Percentiles rank a stretch among this genome's conserved stretches.
Conservation (phyloP, 2,888 invertebrate genomes). For the Hoplodrina ambigua region DNA sequence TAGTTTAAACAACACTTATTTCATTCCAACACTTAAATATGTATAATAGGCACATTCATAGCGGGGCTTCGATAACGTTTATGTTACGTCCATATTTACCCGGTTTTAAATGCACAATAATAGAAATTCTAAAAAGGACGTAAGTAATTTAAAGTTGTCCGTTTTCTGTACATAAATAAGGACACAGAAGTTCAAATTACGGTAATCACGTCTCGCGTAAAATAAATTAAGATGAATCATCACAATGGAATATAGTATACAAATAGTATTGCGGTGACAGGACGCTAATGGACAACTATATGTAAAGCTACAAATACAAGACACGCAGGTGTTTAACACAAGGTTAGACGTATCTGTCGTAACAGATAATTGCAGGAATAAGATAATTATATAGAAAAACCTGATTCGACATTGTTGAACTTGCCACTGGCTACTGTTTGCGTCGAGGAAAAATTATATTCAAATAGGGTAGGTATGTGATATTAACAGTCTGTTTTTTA, state of each 20-base stretch:
- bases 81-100: conserved; percentile 36
- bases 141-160: conserved; percentile 34
- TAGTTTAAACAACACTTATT: conserved; percentile 63
- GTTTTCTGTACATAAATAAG: conserved; percentile 57
- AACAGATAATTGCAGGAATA: conserved; percentile 74
- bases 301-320: conserved; percentile 61
- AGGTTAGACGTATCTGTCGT: conserved; percentile 80
- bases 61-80: conserved; percentile 44
- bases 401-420: conserved; percentile 71
- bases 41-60: conserved; percentile 47
- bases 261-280: conserved; percentile 75
- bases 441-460: conserved; percentile 64
- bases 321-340: conserved; percentile 79
- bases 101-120: conserved; percentile 36
- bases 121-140: conserved; percentile 21
- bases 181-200: conserved; percentile 62
- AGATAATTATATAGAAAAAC: conserved; percentile 80
- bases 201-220: conserved; percentile 61
- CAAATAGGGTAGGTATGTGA: conserved; percentile 37
- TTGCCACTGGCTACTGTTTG: conserved; percentile 65
- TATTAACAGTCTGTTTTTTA: conserved; percentile 44
- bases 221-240: conserved; percentile 73
- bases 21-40: conserved; percentile 51
- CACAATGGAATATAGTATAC: conserved; percentile 66
- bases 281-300: conserved; percentile 67